Base-by-base conservation (phyloP, 35 echinoderm and acorn worm genomes). In the Heliocidaris erythrogramma region DNA sequence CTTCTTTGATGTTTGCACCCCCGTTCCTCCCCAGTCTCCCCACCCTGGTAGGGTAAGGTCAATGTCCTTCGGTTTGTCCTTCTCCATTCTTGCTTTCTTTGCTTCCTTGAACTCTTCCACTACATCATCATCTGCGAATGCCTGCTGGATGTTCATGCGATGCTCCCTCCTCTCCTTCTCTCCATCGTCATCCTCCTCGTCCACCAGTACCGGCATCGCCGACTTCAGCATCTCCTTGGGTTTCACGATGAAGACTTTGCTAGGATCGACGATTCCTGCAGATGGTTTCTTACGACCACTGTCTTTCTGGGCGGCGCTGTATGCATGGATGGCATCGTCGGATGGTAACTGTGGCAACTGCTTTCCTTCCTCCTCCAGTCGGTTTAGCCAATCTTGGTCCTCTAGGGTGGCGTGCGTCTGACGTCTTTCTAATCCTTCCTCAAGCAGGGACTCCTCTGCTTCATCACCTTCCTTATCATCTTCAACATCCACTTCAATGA, bases 41-140 rank as follows among this genome's bases (percentile, higher is more conserved):
- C 98, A 99, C 27, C 98, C 98, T 56, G 98, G 96, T 21, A 99
- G 50, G 0, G 95, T 95, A 30, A 99, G 94, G 88, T 97, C 95
- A 27, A 97, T 92, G 59, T 97, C 96, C 61, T 97, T 97, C 13
- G 98, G 98, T 94, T 94, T 96, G 60, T 90, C 92, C 65, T 94
- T 92, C 85, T 99, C 98, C 31, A 97, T 85, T 31, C 60, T 53
- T 30, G 69, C 92, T 48, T 91, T 87, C 92, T 99, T 99, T 32
- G 97, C 98, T 85, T 96, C 90, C 52, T 96, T 91, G 94, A 99
- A 99, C 30, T 93, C 95, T 59, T 95, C 95, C 2, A 99, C 94
- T 13, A 99, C 96, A 89, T 99, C 96, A 49, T 99, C 98, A 88
- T 99, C 98, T 47, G 95, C 98, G 96, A 99, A 99, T 24, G 98